A percentile compares a stretch with the other conserved stretches of the same genome.
Evolutionary conservation across 1,140 invertebrate genomes (phyloP).

Genomic region (Samia ricini): DNA sequence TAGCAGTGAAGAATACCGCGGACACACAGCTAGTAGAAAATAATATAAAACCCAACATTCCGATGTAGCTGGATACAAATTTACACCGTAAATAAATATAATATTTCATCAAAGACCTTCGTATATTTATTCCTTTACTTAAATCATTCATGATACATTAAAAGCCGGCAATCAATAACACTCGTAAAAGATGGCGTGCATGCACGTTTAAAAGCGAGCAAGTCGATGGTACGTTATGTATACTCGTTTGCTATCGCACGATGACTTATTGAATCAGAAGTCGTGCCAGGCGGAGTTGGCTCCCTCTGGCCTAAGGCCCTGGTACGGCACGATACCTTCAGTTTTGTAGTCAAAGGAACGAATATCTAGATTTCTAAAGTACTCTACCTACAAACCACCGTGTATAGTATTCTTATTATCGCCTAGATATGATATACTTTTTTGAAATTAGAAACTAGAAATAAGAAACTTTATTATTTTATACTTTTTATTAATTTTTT

Average conservation of each 20-base stretch:
- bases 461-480: too few species aligned
- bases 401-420: too few species aligned
- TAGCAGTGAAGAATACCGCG: too few species aligned
- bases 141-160: neutral
- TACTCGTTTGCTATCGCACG: constrained; percentile 6
- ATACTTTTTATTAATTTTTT: too few species aligned
- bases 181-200: neutral
- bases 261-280: constrained; percentile 24
- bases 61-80: neutral
- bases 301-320: constrained; percentile 25
- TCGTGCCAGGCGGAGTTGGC: constrained; percentile 37
- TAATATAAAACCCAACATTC: too few species aligned
- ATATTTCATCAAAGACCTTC: neutral
- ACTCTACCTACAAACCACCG: too few species aligned
- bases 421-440: too few species aligned
- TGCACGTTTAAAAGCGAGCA: constrained; percentile 11
- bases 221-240: constrained; percentile 4
- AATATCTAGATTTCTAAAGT: neutral
- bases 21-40: too few species aligned
- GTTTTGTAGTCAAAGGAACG: neutral
- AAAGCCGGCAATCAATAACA: neutral
- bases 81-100: neutral
- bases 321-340: constrained; percentile 15
- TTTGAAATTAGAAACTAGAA: too few species aligned
- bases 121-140: neutral